Evolutionary conservation across 2,888 invertebrate genomes (phyloP).

Genomic region (Dioctria linearis): DNA sequence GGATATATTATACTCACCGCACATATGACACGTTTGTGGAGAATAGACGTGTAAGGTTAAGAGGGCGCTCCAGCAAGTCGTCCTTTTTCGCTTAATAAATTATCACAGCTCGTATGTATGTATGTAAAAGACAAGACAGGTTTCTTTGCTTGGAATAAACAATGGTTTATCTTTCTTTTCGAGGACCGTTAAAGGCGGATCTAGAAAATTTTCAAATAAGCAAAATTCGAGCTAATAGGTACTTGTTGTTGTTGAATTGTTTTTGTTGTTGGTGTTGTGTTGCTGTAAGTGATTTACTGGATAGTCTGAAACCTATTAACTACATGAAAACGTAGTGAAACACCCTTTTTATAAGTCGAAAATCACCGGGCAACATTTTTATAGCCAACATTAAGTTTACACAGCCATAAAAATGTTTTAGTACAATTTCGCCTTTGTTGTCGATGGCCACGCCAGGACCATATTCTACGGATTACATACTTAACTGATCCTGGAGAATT

Average conservation of each 20-base stretch:
- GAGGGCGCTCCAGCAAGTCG: background rate
- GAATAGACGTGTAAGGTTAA: slow-evolving; percentile 33
- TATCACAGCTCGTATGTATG: background rate
- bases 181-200: background rate
- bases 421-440: slow-evolving; percentile 1
- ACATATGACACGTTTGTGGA: slow-evolving; percentile 29
- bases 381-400: slow-evolving; percentile 40
- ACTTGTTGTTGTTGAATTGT: too few species aligned
- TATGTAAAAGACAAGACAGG: background rate
- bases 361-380: slow-evolving; percentile 33
- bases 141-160: slow-evolving; percentile 35
- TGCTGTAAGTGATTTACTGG: too few species aligned
- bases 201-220: too few species aligned
- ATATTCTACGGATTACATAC: too few species aligned
- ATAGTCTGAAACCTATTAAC: too few species aligned
- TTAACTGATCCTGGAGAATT: too few species aligned
- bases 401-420: slow-evolving; percentile 26
- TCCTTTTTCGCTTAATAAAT: slow-evolving; percentile 31
- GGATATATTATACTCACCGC: background rate
- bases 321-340: background rate
- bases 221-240: too few species aligned
- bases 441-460: too few species aligned
- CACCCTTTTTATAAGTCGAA: slow-evolving; percentile 9
- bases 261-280: too few species aligned
- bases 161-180: slow-evolving; percentile 13